Percentiles rank a stretch among this genome's conserved stretches.
Evolutionary conservation across 2,888 invertebrate species (phyloP).

Genomic region (Sepiola atlantica): DNA sequence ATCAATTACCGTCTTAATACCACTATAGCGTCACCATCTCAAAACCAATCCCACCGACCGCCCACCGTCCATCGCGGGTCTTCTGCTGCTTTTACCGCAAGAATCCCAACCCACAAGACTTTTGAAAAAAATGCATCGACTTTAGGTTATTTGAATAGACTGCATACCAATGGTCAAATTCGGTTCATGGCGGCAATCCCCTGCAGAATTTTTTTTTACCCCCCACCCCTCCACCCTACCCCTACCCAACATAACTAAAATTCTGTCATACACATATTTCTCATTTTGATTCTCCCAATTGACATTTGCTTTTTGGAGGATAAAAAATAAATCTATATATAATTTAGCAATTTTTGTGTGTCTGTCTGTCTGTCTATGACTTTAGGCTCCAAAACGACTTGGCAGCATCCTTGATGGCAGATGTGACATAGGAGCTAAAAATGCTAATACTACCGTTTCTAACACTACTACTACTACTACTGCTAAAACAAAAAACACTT

Average conservation of each 20-base stretch:
- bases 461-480: too few species aligned
- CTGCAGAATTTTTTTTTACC: neutral
- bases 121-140: neutral
- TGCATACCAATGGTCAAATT: conserved; percentile 22
- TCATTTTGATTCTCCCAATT: neutral
- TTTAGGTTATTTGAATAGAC: neutral
- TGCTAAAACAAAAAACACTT: too few species aligned
- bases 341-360: neutral
- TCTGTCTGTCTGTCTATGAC: neutral
- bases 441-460: too few species aligned
- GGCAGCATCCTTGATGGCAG: too few species aligned
- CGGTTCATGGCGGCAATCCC: neutral
- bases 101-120: neutral
- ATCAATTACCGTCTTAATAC: neutral
- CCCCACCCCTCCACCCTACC: too few species aligned
- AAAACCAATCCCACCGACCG: neutral
- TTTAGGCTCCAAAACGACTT: too few species aligned
- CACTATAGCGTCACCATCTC: neutral
- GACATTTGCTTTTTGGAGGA: neutral
- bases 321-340: neutral
- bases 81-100: neutral
- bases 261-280: neutral
- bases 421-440: too few species aligned
- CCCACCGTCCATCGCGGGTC: neutral
- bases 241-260: too few species aligned